Evolutionary conservation across 2,888 invertebrate species (phyloP), one percentile per base, ranked within the genome.

Genomic region (Rosalia funebris): DNA sequence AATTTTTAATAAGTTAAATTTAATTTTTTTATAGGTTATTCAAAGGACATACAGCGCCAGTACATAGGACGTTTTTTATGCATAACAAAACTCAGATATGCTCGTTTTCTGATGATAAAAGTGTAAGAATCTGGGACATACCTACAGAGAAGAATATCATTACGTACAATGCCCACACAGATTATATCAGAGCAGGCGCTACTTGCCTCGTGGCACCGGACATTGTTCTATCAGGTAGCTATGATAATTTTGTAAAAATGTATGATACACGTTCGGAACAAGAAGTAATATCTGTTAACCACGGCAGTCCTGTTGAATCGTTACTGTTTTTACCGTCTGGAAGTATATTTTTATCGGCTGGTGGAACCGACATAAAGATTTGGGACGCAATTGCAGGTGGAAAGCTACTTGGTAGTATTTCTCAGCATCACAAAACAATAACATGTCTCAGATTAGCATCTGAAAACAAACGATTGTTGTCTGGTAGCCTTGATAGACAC

Each of bases 391-490:
- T 96, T 48, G 88, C 92, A 66, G 95, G 95, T 19, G 96, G 96
- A 7, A 90, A 91, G 77, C 83, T 95, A 54, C 79, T 98, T 16
- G 90, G 93, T 1, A 89, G 88, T 72, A 87, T 98, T 65, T 91
- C 91, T 1, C 92, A 95, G 71, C 98, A 99, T 82, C 96, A 97
- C 81, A 98, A 98, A 84, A 95, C 97, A 0, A 90, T 98, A 0
- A 98, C 96, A 0, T 91, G 92, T 66, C 79, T 98, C 46, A 84
- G 89, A 66, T 85, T 97, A 62, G 93, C 93, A 16, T 91, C 91
- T 39, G 89, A 92, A 75, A 91, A 92, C 16, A 91, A 89, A 66
- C 87, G 94, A 73, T 84, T 98, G 14, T 81, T 98, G 71, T 96
- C 97, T 0, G 95, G 92, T 0, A 94, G 96, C 1, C 84, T 98